phyloP scores from a whole-genome alignment of 1,140 invertebrate genomes.

The Drosophila paulistorum region DNA sequence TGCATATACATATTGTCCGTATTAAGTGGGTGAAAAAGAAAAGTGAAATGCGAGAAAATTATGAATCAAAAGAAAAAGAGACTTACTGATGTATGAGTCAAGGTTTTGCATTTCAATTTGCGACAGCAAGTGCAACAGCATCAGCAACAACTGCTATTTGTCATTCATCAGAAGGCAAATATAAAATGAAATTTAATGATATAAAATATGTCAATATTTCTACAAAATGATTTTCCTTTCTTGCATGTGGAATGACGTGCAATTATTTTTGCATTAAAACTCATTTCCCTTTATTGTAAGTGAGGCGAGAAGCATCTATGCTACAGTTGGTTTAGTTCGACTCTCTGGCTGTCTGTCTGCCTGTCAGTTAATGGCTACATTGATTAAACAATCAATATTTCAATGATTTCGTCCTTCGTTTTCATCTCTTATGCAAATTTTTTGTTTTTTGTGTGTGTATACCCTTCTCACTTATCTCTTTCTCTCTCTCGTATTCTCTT shows the following conservation, averaged over 20 bases:
- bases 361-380: slow-evolving; percentile 55
- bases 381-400: slow-evolving; percentile 68
- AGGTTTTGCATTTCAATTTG: slow-evolving; percentile 57
- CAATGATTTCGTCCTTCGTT: slow-evolving; percentile 43
- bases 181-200: slow-evolving; percentile 69
- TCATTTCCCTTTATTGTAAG: slow-evolving; percentile 69
- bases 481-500: slow-evolving; percentile 14
- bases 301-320: slow-evolving; percentile 66
- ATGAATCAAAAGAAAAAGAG: slow-evolving; percentile 48
- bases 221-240: slow-evolving; percentile 41
- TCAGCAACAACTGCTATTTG: slow-evolving; percentile 41
- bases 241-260: slow-evolving; percentile 56
- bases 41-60: slow-evolving; percentile 32
- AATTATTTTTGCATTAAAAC: slow-evolving; percentile 76
- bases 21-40: background rate
- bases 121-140: slow-evolving; percentile 7
- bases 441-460: background rate
- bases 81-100: slow-evolving; percentile 39
- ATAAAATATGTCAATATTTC: slow-evolving; percentile 61
- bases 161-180: slow-evolving; percentile 54
- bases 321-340: background rate
- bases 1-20: background rate
- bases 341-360: slow-evolving; percentile 22
- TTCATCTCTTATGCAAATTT: slow-evolving; percentile 46
- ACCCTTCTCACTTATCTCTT: background rate